A percentile compares a stretch with the other conserved stretches of the same genome.
phyloP scores from a whole-genome alignment of 2,888 invertebrate species.

The Neocrepidodera transversa region DNA sequence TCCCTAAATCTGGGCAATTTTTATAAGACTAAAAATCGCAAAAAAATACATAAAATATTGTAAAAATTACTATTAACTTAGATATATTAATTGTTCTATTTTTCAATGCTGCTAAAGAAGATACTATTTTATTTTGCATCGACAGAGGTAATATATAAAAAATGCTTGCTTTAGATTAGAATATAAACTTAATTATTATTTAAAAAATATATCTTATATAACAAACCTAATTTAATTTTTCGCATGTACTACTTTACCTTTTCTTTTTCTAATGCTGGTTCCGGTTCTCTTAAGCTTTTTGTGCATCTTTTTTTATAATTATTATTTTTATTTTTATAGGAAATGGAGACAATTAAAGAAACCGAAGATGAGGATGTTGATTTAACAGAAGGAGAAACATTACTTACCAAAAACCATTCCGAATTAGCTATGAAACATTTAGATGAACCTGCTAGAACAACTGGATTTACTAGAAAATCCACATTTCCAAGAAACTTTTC shows the following conservation, averaged over 20 bases:
- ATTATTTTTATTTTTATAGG: too few relatives aligned
- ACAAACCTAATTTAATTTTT: too few relatives aligned
- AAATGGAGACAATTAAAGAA: constrained; percentile 74
- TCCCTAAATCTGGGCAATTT: too few relatives aligned
- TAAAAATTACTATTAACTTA: too few relatives aligned
- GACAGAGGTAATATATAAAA: constrained; percentile 55
- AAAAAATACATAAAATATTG: too few relatives aligned
- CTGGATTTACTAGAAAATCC: constrained; percentile 52
- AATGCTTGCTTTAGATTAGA: background rate
- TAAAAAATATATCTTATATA: too few relatives aligned
- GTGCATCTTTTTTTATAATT: too few relatives aligned
- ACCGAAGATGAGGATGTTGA: constrained; percentile 69
- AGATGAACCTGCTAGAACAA: constrained; percentile 54
- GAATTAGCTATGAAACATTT: constrained; percentile 51
- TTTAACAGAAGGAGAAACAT: constrained; percentile 57
- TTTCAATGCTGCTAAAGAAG: constrained; percentile 55
- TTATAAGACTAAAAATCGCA: too few relatives aligned
- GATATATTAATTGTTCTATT: constrained; percentile 35
- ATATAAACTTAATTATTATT: too few relatives aligned
- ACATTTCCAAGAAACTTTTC: constrained; percentile 59
- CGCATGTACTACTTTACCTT: too few relatives aligned
- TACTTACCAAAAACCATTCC: constrained; percentile 49
- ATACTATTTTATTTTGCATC: constrained; percentile 59
- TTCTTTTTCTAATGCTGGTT: too few relatives aligned
- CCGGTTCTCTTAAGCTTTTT: too few relatives aligned